Evolutionary conservation across 1,140 invertebrate species (phyloP).

Genomic region (Drosophila triauraria): DNA sequence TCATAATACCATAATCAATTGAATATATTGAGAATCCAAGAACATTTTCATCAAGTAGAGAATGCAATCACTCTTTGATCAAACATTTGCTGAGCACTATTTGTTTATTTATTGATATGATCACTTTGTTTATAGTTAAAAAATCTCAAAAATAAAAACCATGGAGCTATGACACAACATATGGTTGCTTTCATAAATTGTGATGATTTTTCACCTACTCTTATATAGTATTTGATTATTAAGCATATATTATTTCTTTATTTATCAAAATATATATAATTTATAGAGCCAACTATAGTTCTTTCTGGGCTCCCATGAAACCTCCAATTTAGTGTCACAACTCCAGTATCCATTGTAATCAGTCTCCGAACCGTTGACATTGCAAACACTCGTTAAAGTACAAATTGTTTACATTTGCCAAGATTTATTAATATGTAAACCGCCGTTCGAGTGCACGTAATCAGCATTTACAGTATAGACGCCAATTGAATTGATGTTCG

Average conservation of each 20-base stretch:
- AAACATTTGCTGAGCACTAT: constrained; percentile 1
- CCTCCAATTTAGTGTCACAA: too few relatives aligned
- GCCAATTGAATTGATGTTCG: constrained; percentile 13
- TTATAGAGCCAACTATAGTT: too few relatives aligned
- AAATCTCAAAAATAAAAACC: too few relatives aligned
- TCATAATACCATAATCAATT: neutral
- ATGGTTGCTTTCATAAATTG: too few relatives aligned
- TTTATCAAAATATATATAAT: too few relatives aligned
- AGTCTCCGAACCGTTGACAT: neutral
- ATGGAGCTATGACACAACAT: too few relatives aligned
- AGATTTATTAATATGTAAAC: constrained; percentile 8
- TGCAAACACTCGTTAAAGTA: neutral
- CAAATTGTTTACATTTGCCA: constrained; percentile 3
- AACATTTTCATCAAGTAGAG: neutral
- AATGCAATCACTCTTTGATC: neutral
- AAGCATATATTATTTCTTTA: too few relatives aligned
- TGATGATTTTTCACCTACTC: too few relatives aligned
- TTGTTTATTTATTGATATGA: constrained; percentile 10
- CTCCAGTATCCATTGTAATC: neutral
- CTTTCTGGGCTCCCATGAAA: too few relatives aligned
- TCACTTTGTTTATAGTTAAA: neutral
- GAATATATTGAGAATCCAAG: neutral
- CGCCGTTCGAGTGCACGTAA: neutral
- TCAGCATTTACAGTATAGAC: neutral
- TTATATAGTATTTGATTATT: too few relatives aligned